These are phyloP conservation scores for Alaudala cheleensis DNA, from an alignment of 2,113 vertebrate genomes.

Conservation along the genomic window DNA sequence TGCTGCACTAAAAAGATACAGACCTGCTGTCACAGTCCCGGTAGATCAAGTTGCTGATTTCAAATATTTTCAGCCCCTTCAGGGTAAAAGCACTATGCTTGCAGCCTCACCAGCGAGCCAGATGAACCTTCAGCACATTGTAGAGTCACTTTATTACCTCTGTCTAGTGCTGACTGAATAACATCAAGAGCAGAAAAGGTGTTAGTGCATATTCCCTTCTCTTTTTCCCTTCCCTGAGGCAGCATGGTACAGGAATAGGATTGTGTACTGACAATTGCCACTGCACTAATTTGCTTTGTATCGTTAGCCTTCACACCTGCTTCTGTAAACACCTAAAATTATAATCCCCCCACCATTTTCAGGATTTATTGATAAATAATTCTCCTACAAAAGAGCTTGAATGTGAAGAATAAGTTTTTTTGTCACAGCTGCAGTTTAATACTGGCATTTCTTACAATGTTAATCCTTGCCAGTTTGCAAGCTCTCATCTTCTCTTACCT, in stretches of 20 bases:
- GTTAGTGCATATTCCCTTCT: not conserved
- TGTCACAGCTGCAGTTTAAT: not conserved
- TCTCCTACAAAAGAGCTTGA: not conserved
- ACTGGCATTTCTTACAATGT: not conserved
- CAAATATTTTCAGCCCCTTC: not conserved
- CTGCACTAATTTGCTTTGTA: not conserved
- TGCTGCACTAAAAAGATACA: not conserved
- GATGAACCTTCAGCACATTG: not conserved
- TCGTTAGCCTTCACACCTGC: not conserved
- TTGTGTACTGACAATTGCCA: not conserved
- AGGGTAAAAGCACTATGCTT: not conserved
- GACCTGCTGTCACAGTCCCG: slow-evolving; percentile 36
- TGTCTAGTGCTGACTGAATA: not conserved
- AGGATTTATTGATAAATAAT: not conserved
- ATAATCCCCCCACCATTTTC: not conserved
- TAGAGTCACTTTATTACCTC: not conserved
- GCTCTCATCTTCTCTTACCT: not conserved
- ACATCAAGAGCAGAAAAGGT: not conserved
- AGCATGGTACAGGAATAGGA: not conserved
- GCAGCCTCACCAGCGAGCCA: not conserved
- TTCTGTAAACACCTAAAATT: not conserved
- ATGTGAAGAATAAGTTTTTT: not conserved
- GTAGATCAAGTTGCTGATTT: slow-evolving; percentile 16
- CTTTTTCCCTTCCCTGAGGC: not conserved
- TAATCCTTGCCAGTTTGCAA: not conserved